Evolutionary conservation across 2,888 invertebrate species (phyloP).

Genomic region (Leptopilina syphax): DNA sequence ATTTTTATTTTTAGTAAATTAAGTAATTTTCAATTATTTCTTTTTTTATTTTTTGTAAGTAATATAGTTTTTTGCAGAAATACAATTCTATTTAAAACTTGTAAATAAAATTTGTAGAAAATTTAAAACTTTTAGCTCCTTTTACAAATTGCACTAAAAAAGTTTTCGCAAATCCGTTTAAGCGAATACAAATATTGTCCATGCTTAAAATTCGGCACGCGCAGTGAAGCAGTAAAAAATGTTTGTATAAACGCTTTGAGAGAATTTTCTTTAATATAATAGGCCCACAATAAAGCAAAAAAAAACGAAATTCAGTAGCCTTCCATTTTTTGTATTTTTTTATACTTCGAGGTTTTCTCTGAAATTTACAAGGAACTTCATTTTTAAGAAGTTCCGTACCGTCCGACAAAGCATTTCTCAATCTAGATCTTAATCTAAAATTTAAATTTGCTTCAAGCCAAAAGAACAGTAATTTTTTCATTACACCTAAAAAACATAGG

Average conservation of each 20-base stretch:
- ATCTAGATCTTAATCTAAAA: slow-evolving; percentile 27
- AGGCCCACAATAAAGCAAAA: slow-evolving; percentile 59
- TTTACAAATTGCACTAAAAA: slow-evolving; percentile 62
- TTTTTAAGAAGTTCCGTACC: slow-evolving; percentile 43
- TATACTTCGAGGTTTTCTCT: slow-evolving; percentile 53
- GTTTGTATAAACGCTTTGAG: slow-evolving; percentile 49
- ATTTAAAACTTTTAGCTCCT: slow-evolving; percentile 53
- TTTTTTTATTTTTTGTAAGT: too few species aligned
- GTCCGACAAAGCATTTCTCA: slow-evolving; percentile 35
- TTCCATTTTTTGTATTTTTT: slow-evolving; percentile 54
- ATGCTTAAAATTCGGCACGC: slow-evolving; percentile 54
- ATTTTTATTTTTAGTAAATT: too few species aligned
- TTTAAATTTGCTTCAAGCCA: slow-evolving; percentile 13
- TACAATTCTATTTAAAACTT: too few species aligned
- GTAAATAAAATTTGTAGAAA: too few species aligned
- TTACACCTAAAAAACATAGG: neutral
- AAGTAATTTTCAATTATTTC: too few species aligned
- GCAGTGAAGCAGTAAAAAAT: slow-evolving; percentile 58
- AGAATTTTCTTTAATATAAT: slow-evolving; percentile 55
- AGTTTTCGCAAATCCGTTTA: slow-evolving; percentile 51
- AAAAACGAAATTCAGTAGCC: slow-evolving; percentile 59
- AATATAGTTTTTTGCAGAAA: too few species aligned
- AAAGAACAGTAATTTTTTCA: neutral
- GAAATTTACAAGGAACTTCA: slow-evolving; percentile 58
- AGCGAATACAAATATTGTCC: slow-evolving; percentile 16